phyloP scores from a whole-genome alignment of 2,797 vertebrate species.

The Pseudochirops cupreus region DNA sequence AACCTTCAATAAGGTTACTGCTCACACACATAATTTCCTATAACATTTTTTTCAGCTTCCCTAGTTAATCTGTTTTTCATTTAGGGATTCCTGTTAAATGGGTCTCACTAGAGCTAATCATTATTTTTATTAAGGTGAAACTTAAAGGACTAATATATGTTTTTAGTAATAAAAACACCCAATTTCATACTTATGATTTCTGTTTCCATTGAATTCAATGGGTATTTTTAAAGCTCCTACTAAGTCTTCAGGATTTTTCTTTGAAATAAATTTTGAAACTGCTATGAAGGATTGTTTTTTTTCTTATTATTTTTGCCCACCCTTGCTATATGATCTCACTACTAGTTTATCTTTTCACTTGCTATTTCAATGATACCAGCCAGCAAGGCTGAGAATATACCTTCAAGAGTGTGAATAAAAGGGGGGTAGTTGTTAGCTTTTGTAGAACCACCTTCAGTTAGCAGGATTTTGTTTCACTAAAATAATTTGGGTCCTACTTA shows the following conservation, averaged over 20 bases:
- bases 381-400: neutral
- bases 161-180: conserved; percentile 10
- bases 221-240: conserved; percentile 4
- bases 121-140: neutral
- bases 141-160: conserved; percentile 16
- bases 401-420: neutral
- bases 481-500: conserved; percentile 16
- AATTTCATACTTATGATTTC: neutral
- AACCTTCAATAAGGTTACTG: neutral
- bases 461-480: neutral
- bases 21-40: neutral
- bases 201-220: conserved; percentile 40
- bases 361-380: neutral
- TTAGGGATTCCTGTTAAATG: conserved; percentile 19
- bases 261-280: neutral
- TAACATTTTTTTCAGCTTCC: neutral
- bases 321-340: neutral
- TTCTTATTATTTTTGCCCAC: neutral
- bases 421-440: neutral
- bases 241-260: neutral
- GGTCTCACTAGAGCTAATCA: conserved; percentile 34
- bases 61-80: conserved; percentile 5
- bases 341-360: neutral
- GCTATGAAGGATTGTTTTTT: neutral
- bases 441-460: neutral